Evolutionary conservation across 1,140 invertebrate species (phyloP).

Genomic region (Meloidogyne floridensis): DNA sequence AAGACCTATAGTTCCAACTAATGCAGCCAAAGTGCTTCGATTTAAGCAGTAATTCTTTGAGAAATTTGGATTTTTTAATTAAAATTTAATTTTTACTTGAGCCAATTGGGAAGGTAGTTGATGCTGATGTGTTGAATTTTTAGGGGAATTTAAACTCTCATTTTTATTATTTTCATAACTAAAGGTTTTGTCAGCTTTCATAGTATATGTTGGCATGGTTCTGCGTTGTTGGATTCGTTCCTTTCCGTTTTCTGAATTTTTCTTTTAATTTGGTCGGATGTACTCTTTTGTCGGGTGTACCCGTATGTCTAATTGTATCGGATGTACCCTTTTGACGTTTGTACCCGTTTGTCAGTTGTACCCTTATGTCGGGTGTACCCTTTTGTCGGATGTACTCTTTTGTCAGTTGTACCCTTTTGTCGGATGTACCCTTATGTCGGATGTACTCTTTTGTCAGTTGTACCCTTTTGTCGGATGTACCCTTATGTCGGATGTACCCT

Average conservation of each 20-base stretch:
- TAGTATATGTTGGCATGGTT: background rate
- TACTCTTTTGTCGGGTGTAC: too few species aligned
- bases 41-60: constrained; percentile 8
- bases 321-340: too few species aligned
- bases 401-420: too few species aligned
- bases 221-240: constrained; percentile 1
- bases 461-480: too few species aligned
- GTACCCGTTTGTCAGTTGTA: too few species aligned
- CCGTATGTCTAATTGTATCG: too few species aligned
- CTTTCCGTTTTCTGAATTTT: constrained; percentile 29
- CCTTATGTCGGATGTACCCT: too few species aligned
- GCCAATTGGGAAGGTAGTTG: background rate
- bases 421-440: too few species aligned
- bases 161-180: background rate
- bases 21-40: constrained; percentile 1
- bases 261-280: too few species aligned
- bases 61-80: background rate
- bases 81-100: background rate
- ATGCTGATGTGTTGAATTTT: background rate
- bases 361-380: too few species aligned
- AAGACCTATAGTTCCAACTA: constrained; percentile 13
- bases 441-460: too few species aligned
- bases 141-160: background rate
- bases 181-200: constrained; percentile 3
- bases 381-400: too few species aligned